phyloP scores from a whole-genome alignment of 1,140 invertebrate genomes.

The Drosophila auraria region DNA sequence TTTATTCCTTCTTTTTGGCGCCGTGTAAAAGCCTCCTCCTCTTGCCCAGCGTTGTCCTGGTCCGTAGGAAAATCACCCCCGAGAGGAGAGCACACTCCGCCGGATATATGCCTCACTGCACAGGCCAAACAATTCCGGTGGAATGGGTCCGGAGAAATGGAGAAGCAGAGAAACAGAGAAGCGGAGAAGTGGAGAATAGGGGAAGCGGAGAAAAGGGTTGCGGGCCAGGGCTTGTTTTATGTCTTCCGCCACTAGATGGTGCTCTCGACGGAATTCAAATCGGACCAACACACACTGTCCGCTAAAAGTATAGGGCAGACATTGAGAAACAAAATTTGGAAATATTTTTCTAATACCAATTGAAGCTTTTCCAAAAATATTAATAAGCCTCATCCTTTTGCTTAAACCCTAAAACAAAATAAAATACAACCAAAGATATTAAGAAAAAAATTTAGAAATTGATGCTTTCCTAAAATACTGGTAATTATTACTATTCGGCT shows the following conservation, averaged over 20 bases:
- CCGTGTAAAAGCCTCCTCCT: constrained; percentile 18
- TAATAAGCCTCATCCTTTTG: too few species aligned
- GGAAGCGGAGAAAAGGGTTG: constrained; percentile 18
- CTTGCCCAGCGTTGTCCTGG: constrained; percentile 12
- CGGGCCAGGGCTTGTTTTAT: constrained; percentile 33
- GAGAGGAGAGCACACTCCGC: constrained; percentile 28
- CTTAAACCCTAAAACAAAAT: too few species aligned
- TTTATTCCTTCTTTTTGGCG: background rate
- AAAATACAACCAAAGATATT: too few species aligned
- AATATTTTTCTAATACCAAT: background rate
- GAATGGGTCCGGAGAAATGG: constrained; percentile 2
- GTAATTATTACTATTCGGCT: too few species aligned
- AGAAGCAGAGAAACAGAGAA: background rate
- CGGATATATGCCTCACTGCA: constrained; percentile 69
- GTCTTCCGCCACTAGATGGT: constrained; percentile 64
- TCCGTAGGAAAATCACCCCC: constrained; percentile 25
- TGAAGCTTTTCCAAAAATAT: too few species aligned
- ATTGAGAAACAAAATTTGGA: background rate
- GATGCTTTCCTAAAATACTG: too few species aligned
- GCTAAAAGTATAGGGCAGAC: background rate
- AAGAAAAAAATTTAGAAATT: too few species aligned
- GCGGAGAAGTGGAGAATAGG: background rate
- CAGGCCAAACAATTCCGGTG: constrained; percentile 29
- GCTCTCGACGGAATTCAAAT: constrained; percentile 22
- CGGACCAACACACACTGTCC: background rate